Evolutionary conservation across 2,888 invertebrate genomes (phyloP).

Genomic region (Monochamus alternatus): DNA sequence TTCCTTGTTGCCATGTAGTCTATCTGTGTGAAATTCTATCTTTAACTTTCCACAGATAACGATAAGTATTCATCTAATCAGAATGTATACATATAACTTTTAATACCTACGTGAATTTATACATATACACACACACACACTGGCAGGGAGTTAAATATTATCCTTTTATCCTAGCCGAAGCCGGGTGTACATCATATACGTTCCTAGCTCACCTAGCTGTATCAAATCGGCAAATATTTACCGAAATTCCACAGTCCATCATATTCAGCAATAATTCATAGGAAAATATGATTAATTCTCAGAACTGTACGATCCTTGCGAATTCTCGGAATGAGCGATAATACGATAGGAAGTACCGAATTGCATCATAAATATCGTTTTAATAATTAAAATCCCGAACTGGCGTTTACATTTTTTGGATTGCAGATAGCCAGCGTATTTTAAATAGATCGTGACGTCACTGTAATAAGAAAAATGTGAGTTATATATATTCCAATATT

Average conservation of each 20-base stretch:
- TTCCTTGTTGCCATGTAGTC: conserved; percentile 38
- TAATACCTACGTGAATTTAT: conserved; percentile 24
- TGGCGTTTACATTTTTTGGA: not conserved
- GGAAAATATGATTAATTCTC: conserved; percentile 26
- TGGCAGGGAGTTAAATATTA: too few relatives aligned
- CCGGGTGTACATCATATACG: not conserved
- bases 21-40: conserved; percentile 36
- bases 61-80: conserved; percentile 22
- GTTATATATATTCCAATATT: too few relatives aligned
- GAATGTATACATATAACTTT: conserved; percentile 11
- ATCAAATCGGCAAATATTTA: conserved; percentile 30
- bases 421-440: not conserved
- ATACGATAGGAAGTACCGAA: not conserved
- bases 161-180: too few relatives aligned
- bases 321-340: conserved; percentile 4
- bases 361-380: conserved; percentile 17
- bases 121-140: not conserved
- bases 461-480: not conserved
- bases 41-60: conserved; percentile 34
- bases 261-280: conserved; percentile 9
- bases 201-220: not conserved
- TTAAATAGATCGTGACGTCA: not conserved
- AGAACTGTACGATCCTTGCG: conserved; percentile 6
- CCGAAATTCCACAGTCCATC: conserved; percentile 26
- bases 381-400: not conserved